A percentile compares a stretch with the other conserved stretches of the same genome.
These are phyloP conservation scores for Perca schrenkii DNA, from an alignment of 2,113 vertebrate species.

Conservation along the genomic window DNA sequence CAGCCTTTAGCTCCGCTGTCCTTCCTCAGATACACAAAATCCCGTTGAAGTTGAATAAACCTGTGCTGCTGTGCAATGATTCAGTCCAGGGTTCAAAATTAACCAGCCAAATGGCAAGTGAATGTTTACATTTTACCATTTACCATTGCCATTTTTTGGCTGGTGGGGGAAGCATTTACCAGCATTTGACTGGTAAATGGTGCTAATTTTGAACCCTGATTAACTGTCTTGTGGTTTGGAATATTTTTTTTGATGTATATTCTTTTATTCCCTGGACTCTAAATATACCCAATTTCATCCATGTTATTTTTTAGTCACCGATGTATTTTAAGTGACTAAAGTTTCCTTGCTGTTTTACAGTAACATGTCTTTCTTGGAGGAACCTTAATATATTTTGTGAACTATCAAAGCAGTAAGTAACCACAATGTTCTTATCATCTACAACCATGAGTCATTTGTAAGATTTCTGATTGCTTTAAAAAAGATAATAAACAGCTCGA, in stretches of 20 bases:
- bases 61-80: slow-evolving; percentile 5
- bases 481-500: background rate
- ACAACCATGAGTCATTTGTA: background rate
- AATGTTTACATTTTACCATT: too few species aligned
- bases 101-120: too few species aligned
- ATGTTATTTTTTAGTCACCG: background rate
- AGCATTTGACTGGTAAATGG: too few species aligned
- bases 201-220: too few species aligned
- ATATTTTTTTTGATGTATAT: background rate
- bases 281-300: background rate
- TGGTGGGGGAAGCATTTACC: too few species aligned
- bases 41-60: slow-evolving; percentile 36
- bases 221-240: slow-evolving; percentile 12
- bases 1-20: slow-evolving; percentile 37
- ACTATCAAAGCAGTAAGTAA: background rate
- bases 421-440: background rate
- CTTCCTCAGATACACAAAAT: slow-evolving; percentile 31
- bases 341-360: slow-evolving; percentile 1
- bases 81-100: background rate
- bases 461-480: slow-evolving; percentile 2
- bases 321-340: background rate
- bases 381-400: background rate
- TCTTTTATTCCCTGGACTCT: background rate
- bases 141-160: too few species aligned
- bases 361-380: background rate